Base-by-base conservation (phyloP, 2,797 vertebrate genomes). In the Pteropus rufus region DNA sequence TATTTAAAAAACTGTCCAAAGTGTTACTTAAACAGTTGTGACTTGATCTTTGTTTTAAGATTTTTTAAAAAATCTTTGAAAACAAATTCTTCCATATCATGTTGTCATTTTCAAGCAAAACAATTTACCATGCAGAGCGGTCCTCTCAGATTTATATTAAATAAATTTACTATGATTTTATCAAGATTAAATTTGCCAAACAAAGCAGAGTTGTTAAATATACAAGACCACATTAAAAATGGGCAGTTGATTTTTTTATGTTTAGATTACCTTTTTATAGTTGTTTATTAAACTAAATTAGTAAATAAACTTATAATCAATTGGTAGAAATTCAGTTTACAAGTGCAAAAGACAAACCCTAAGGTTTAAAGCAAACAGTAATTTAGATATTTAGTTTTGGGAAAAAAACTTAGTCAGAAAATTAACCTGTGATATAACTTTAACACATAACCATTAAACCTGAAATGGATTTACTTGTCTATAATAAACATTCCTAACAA, bases 31-130 rank as follows among this genome's bases (percentile, higher is more conserved):
- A 83, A 69, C 24, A 46, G 44, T 44, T 26, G 26, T 34, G 16
- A 84, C 8, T 34, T 77, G 36, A 65, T 12, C n/a, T 92, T 87
- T 64, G 19, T 46, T 69, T 82, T 29, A 82, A 87, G 34, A 56
- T 56, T 26, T 82, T 90, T 49, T 15, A 4, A 76, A 58, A 75
- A 73, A 49, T 46, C 4, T 54, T 39, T 77, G 18, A 67, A 86
- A 91, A 69, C 36, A n/a, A 54, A 39, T 0, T 70, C 7, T 49
- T 58, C n/a, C 26, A 56, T 54, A n/a, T n/a, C 19, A 11, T 73
- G 23, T 49, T 58, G 60, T 73, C 11, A 91, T 81, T 96, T 81
- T 65, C 34, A 91, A 90, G 41, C n/a, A 91, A 93, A 84, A 34
- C 19, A 31, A 76, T 76, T 89, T 76, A 62, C 10, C 18, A 56